These are phyloP conservation scores for Acinonyx jubatus DNA, from an alignment of 2,113 vertebrate genomes.

Conservation along the genomic window DNA sequence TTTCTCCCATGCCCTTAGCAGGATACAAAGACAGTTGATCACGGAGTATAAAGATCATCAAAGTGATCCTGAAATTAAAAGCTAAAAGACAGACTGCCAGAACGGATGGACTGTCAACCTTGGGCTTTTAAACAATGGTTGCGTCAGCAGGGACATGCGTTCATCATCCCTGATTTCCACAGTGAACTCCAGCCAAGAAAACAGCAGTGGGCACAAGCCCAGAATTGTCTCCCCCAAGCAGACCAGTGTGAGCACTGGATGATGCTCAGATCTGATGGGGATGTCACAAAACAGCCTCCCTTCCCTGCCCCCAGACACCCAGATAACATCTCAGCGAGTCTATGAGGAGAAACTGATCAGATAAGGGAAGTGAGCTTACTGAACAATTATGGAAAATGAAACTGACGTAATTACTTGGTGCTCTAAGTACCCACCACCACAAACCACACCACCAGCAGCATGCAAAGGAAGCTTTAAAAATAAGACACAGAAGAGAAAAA, in stretches of 20 bases:
- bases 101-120: neutral
- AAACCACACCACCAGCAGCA: no score
- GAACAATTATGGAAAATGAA: neutral
- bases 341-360: neutral
- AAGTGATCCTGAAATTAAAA: neutral
- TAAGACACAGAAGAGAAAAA: neutral
- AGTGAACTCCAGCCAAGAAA: neutral
- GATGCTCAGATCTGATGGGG: neutral
- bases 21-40: neutral
- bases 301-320: neutral
- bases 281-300: neutral
- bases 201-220: neutral
- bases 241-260: neutral
- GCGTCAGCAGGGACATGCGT: neutral
- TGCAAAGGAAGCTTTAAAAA: neutral
- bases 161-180: neutral
- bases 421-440: fast-evolving
- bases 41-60: neutral
- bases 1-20: neutral
- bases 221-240: neutral
- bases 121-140: neutral
- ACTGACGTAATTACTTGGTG: no score
- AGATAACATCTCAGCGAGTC: neutral
- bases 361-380: neutral
- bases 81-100: neutral